These are phyloP conservation scores for Drosophila cracens DNA, from an alignment of 2,888 invertebrate genomes.

Conservation along the genomic window DNA sequence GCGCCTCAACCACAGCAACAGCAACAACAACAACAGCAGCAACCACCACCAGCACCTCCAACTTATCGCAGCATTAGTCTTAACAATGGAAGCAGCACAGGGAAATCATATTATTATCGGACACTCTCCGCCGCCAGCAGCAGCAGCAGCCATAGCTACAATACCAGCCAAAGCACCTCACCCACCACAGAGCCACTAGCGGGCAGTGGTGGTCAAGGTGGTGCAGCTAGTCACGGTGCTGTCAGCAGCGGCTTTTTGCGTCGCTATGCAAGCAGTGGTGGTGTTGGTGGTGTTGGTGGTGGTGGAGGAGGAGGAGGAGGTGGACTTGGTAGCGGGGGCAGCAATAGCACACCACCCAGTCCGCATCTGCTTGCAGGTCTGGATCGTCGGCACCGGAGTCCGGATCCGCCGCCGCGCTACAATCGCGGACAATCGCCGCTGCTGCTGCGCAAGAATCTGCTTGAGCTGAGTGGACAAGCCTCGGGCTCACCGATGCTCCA, in stretches of 20 bases:
- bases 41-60: slow-evolving; percentile 33
- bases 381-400: slow-evolving; percentile 86
- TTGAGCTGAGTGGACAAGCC: slow-evolving; percentile 85
- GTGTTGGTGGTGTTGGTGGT: slow-evolving; percentile 30
- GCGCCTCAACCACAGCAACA: slow-evolving; percentile 21
- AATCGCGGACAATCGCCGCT: slow-evolving; percentile 86
- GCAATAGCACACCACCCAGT: slow-evolving; percentile 71
- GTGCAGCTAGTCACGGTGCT: slow-evolving; percentile 19
- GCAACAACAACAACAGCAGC: not conserved
- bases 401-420: slow-evolving; percentile 87
- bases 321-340: slow-evolving; percentile 27
- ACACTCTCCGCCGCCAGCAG: slow-evolving; percentile 78
- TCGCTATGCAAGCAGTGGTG: slow-evolving; percentile 73
- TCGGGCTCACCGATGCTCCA: slow-evolving; percentile 86
- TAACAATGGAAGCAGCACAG: slow-evolving; percentile 44
- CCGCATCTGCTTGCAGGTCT: slow-evolving; percentile 79
- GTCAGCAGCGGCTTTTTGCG: slow-evolving; percentile 63
- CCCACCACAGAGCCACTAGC: slow-evolving; percentile 74
- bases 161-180: slow-evolving; percentile 78
- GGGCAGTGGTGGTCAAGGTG: slow-evolving; percentile 11
- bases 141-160: slow-evolving; percentile 76
- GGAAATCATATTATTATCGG: slow-evolving; percentile 77
- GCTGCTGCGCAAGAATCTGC: slow-evolving; percentile 87
- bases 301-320: slow-evolving; percentile 1
- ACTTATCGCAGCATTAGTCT: slow-evolving; percentile 56